phyloP scores from a whole-genome alignment of 2,113 vertebrate species.

The Upupa epops region DNA sequence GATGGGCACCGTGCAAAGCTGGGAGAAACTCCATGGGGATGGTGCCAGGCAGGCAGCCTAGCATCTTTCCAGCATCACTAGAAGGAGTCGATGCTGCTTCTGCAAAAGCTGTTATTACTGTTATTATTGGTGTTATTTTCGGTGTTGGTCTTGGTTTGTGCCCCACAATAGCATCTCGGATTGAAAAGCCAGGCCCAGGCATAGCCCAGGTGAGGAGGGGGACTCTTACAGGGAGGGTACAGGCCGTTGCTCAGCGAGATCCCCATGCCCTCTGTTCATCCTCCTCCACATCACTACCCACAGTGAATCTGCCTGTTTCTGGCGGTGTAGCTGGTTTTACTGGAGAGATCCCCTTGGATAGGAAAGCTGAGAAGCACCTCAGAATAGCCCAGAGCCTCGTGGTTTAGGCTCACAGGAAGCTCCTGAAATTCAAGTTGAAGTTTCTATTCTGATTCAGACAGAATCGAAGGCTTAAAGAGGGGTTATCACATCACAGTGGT shows the following conservation, averaged over 20 bases:
- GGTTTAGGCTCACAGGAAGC: background rate
- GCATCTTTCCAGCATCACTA: no score
- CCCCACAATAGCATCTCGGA: background rate
- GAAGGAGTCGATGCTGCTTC: background rate
- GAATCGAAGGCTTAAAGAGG: background rate
- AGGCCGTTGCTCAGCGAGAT: background rate
- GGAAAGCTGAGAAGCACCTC: conserved; percentile 6
- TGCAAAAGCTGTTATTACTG: background rate
- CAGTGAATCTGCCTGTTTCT: background rate
- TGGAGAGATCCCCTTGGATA: background rate
- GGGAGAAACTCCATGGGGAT: fast-evolving
- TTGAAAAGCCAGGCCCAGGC: background rate
- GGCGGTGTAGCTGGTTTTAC: background rate
- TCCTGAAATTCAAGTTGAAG: background rate
- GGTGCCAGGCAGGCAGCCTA: background rate
- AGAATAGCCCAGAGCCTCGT: background rate
- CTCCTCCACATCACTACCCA: background rate
- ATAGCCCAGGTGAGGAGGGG: background rate
- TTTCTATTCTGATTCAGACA: background rate
- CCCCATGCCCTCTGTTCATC: background rate
- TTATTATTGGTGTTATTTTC: background rate
- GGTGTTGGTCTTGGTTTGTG: background rate
- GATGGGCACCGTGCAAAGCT: background rate
- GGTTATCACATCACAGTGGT: conserved; percentile 8
- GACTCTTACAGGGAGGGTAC: background rate